These are phyloP conservation scores for Sialis lutaria DNA, from an alignment of 2,888 invertebrate species.

Conservation along the genomic window DNA sequence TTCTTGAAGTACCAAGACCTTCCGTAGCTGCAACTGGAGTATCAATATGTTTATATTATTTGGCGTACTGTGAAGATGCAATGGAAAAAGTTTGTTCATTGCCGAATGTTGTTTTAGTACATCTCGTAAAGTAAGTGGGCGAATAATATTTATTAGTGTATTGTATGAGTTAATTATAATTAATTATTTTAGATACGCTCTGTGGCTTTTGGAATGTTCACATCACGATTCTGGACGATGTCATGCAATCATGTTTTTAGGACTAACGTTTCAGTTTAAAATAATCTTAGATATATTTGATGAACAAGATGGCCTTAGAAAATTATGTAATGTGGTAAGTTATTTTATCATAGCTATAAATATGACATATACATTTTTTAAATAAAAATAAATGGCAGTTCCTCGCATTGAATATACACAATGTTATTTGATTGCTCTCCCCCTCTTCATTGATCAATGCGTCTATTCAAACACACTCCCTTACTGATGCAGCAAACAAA, in stretches of 20 bases:
- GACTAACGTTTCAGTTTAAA: slow-evolving; percentile 82
- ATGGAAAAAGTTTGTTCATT: slow-evolving; percentile 90
- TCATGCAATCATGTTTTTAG: slow-evolving; percentile 97
- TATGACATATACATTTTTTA: too few species aligned
- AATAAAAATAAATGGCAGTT: too few species aligned
- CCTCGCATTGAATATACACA: too few species aligned
- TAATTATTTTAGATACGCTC: slow-evolving; percentile 47
- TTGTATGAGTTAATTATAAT: neutral
- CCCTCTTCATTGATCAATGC: too few species aligned
- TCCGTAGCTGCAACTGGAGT: slow-evolving; percentile 94
- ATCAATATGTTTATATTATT: slow-evolving; percentile 87
- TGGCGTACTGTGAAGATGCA: slow-evolving; percentile 93
- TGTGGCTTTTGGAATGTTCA: slow-evolving; percentile 92
- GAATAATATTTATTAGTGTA: neutral
- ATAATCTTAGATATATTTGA: slow-evolving; percentile 92
- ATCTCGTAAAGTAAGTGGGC: slow-evolving; percentile 47
- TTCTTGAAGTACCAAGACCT: slow-evolving; percentile 80
- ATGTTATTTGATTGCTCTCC: too few species aligned
- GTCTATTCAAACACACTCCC: too few species aligned
- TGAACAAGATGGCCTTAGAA: slow-evolving; percentile 77
- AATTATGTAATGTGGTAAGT: slow-evolving; percentile 79
- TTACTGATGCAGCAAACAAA: too few species aligned
- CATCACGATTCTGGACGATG: slow-evolving; percentile 90
- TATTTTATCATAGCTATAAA: neutral
- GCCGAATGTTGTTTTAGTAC: slow-evolving; percentile 57